A percentile compares a stretch with the other conserved stretches of the same genome.
phyloP scores from a whole-genome alignment of 2,797 vertebrate species.

The Limnodromus scolopaceus region DNA sequence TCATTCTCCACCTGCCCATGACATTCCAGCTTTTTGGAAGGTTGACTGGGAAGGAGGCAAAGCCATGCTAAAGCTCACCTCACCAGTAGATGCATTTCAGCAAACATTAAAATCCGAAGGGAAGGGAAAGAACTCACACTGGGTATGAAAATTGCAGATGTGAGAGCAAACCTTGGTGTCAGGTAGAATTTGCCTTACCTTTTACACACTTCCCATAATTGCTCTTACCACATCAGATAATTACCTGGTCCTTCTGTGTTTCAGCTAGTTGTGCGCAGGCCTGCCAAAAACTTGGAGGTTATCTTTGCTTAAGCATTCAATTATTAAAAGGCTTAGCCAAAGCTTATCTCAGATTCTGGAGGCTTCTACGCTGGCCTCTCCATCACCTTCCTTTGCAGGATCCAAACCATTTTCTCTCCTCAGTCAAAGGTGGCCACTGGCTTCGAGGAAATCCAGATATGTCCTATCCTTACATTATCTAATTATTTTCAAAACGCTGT shows the following conservation, averaged over 20 bases:
- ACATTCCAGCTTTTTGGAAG: neutral
- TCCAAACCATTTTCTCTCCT: neutral
- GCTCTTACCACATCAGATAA: conserved; percentile 58
- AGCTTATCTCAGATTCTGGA: conserved; percentile 57
- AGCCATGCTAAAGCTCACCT: neutral
- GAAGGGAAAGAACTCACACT: neutral
- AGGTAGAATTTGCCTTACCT: conserved; percentile 52
- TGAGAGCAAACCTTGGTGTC: neutral
- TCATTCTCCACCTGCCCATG: neutral
- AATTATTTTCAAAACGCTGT: neutral
- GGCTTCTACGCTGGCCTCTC: conserved; percentile 12
- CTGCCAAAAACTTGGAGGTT: conserved; percentile 57
- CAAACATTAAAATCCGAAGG: neutral
- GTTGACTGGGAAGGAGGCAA: neutral
- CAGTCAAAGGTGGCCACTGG: neutral
- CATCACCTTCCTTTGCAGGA: neutral
- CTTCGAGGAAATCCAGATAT: neutral
- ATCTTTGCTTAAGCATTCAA: conserved; percentile 49
- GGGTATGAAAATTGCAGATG: conserved; percentile 3
- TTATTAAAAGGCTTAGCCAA: conserved; percentile 50
- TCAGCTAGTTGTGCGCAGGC: conserved; percentile 43
- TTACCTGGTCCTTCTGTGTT: conserved; percentile 58
- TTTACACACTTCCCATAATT: conserved; percentile 60
- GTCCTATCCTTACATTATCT: neutral
- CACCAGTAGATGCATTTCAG: neutral